Percentiles rank a stretch among this genome's conserved stretches.
Evolutionary conservation across 2,113 vertebrate genomes (phyloP).

Genomic region (Motacilla alba): DNA sequence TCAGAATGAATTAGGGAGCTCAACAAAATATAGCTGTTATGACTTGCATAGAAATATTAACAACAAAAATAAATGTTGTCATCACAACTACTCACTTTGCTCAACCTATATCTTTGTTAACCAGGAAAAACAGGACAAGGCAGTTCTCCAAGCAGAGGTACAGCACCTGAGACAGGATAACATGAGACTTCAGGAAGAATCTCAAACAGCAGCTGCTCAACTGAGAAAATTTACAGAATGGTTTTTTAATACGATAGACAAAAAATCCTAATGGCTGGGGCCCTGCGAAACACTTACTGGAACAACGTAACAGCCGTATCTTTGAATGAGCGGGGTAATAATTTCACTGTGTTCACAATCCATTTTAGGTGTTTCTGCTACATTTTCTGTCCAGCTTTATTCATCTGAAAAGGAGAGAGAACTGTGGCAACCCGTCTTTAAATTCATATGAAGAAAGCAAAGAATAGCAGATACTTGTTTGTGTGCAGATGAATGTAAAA

Average conservation of each 20-base stretch:
- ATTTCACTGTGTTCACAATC: constrained; percentile 61
- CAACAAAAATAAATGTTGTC: background rate
- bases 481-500: constrained; percentile 83
- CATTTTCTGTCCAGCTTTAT: constrained; percentile 32
- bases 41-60: background rate
- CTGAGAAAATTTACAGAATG: constrained; percentile 96
- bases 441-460: constrained; percentile 25
- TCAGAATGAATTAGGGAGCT: background rate
- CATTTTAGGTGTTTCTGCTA: constrained; percentile 55
- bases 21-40: background rate
- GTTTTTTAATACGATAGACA: constrained; percentile 95
- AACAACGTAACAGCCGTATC: constrained; percentile 3
- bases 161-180: constrained; percentile 94
- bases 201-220: constrained; percentile 90
- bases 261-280: constrained; percentile 76
- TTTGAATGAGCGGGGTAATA: constrained; percentile 26
- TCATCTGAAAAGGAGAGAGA: constrained; percentile 38
- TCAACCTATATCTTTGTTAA: background rate
- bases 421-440: background rate
- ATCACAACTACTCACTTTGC: background rate
- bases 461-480: constrained; percentile 53
- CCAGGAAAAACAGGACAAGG: constrained; percentile 98
- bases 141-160: constrained; percentile 92
- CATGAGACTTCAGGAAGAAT: constrained; percentile 94
- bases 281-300: background rate